Evolutionary conservation across 2,113 vertebrate species (phyloP).

Genomic region (Bettongia penicillata): DNA sequence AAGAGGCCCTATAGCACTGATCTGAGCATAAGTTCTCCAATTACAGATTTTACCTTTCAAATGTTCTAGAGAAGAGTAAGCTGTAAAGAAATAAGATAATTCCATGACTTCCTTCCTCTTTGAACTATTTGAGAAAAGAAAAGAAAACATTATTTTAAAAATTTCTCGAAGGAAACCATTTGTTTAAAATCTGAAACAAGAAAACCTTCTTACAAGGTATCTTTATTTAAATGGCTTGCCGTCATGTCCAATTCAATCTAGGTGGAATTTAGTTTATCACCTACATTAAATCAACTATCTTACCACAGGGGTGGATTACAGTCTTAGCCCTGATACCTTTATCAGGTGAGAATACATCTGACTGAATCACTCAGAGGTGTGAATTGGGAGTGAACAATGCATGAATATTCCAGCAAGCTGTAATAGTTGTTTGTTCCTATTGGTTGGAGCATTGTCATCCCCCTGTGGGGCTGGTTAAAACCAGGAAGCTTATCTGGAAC

Average conservation of each 20-base stretch:
- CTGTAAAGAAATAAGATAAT: slow-evolving; percentile 93
- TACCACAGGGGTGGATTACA: not conserved
- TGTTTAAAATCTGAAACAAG: not conserved
- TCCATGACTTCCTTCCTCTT: slow-evolving; percentile 86
- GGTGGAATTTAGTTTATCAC: not conserved
- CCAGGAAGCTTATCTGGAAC: too few species aligned
- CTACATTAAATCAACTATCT: not conserved
- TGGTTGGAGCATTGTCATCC: not conserved
- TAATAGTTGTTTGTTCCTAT: not conserved
- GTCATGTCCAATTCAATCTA: not conserved
- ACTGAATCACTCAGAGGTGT: not conserved
- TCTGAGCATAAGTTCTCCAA: not conserved
- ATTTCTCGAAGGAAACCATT: not conserved
- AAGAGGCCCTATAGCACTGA: not conserved
- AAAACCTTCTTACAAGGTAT: not conserved
- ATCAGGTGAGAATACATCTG: not conserved
- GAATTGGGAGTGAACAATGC: not conserved
- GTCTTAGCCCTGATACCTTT: not conserved
- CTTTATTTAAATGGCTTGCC: not conserved
- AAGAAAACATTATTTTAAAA: not conserved
- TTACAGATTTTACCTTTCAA: slow-evolving; percentile 85
- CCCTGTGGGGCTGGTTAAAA: too few species aligned
- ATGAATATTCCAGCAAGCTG: not conserved
- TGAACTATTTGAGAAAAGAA: slow-evolving; percentile 84
- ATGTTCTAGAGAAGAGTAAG: slow-evolving; percentile 90